Evolutionary conservation across 2,113 vertebrate species (phyloP).

Genomic region (Limanda limanda): DNA sequence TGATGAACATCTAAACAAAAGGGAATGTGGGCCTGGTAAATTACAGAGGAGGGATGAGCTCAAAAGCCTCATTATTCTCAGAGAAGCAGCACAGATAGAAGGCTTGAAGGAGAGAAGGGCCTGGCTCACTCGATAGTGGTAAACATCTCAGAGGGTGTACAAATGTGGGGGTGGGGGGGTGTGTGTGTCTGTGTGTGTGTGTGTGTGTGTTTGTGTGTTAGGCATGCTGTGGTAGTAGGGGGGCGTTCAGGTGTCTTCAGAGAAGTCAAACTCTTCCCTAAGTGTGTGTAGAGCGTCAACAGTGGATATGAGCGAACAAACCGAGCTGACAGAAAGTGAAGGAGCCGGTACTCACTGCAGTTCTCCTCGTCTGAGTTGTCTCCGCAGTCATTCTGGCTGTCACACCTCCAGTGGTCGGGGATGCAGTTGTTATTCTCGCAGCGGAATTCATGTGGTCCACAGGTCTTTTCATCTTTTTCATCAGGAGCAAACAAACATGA

Average conservation of each 20-base stretch:
- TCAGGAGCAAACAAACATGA: slow-evolving; percentile 81
- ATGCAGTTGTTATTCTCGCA: slow-evolving; percentile 99
- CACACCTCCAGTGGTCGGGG: slow-evolving; percentile 98
- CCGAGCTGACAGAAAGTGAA: slow-evolving; percentile 36
- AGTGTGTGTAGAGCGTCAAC: slow-evolving; percentile 25
- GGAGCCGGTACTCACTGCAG: slow-evolving; percentile 91
- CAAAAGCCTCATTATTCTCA: slow-evolving; percentile 21
- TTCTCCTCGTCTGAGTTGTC: slow-evolving; percentile 98
- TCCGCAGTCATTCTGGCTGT: slow-evolving; percentile 98
- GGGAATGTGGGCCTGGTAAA: slow-evolving; percentile 3
- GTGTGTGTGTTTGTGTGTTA: neutral
- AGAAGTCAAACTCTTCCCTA: slow-evolving; percentile 24
- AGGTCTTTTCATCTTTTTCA: slow-evolving; percentile 97
- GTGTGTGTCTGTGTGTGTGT: neutral
- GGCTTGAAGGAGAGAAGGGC: slow-evolving; percentile 15
- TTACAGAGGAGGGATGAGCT: slow-evolving; percentile 15
- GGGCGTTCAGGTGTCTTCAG: slow-evolving; percentile 32
- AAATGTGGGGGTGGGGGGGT: neutral
- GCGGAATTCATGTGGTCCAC: slow-evolving; percentile 97
- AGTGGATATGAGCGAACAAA: slow-evolving; percentile 39
- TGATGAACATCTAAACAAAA: slow-evolving; percentile 39
- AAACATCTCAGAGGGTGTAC: slow-evolving; percentile 15
- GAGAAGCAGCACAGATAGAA: slow-evolving; percentile 15
- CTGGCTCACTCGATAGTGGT: neutral
- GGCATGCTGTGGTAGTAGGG: neutral